phyloP scores from a whole-genome alignment of 1,140 invertebrate species.

The Gryllus bimaculatus region DNA sequence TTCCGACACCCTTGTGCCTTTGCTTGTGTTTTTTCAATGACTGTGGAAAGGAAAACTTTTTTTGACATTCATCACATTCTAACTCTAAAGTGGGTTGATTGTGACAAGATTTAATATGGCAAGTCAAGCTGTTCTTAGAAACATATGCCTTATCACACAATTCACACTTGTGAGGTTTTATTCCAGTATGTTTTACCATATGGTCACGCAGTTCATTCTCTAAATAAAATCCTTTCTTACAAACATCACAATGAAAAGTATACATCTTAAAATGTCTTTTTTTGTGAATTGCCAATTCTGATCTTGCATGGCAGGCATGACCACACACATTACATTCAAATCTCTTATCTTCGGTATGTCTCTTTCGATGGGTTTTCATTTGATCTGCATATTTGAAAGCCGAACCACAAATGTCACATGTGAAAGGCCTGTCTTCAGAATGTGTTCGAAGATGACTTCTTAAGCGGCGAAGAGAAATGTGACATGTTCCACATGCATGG shows the following conservation, averaged over 20 bases:
- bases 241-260: slow-evolving; percentile 21
- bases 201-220: slow-evolving; percentile 28
- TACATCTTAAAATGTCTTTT: slow-evolving; percentile 33
- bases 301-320: slow-evolving; percentile 27
- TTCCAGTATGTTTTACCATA: slow-evolving; percentile 23
- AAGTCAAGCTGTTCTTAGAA: slow-evolving; percentile 36
- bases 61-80: slow-evolving; percentile 44
- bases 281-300: slow-evolving; percentile 30
- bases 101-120: slow-evolving; percentile 31
- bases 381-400: slow-evolving; percentile 32
- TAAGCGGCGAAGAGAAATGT: slow-evolving; percentile 28
- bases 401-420: slow-evolving; percentile 48
- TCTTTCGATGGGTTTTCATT: slow-evolving; percentile 7
- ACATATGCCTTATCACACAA: slow-evolving; percentile 48
- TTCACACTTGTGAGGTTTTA: slow-evolving; percentile 28
- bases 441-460: slow-evolving; percentile 58
- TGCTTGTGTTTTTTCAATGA: slow-evolving; percentile 28
- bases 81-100: slow-evolving; percentile 28
- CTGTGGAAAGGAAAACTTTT: slow-evolving; percentile 46
- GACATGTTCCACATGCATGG: background rate
- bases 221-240: slow-evolving; percentile 19
- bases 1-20: slow-evolving; percentile 22
- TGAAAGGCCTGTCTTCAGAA: slow-evolving; percentile 57
- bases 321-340: slow-evolving; percentile 31
- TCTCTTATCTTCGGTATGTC: background rate